Percentiles rank a stretch among this genome's conserved stretches.
phyloP scores from a whole-genome alignment of 1,140 invertebrate genomes.

The Paralvinella palmiformis region DNA sequence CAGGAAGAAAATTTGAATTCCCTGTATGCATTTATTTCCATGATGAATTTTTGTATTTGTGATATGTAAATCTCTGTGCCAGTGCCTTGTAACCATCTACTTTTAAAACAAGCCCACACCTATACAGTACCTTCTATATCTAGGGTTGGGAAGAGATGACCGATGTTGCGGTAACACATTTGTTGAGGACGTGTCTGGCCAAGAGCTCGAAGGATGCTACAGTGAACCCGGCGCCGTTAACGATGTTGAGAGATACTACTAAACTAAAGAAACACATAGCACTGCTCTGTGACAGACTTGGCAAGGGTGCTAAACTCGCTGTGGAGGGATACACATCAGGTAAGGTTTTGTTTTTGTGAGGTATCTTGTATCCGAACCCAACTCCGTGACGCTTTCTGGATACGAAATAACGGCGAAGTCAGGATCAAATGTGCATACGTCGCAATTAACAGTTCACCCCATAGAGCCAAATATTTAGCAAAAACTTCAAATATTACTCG shows the following conservation, averaged over 20 bases:
- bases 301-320: constrained; percentile 44
- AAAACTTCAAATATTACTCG: too few relatives aligned
- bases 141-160: constrained; percentile 61
- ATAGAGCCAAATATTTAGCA: not conserved
- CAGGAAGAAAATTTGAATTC: too few relatives aligned
- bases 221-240: constrained; percentile 49
- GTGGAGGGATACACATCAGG: constrained; percentile 29
- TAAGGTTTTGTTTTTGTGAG: constrained; percentile 22
- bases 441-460: not conserved
- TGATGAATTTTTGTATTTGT: too few relatives aligned
- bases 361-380: not conserved
- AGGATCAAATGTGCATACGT: not conserved
- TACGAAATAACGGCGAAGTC: not conserved
- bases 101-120: not conserved
- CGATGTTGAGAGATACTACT: constrained; percentile 52
- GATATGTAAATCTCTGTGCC: not conserved
- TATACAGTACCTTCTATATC: constrained; percentile 11
- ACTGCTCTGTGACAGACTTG: constrained; percentile 54
- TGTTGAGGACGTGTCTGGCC: constrained; percentile 54
- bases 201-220: constrained; percentile 42
- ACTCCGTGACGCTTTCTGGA: not conserved
- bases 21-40: too few relatives aligned
- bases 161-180: constrained; percentile 53
- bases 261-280: constrained; percentile 60
- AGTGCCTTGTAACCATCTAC: too few relatives aligned